These are phyloP conservation scores for Passer montanus DNA, from an alignment of 2,113 vertebrate species.

Conservation along the genomic window DNA sequence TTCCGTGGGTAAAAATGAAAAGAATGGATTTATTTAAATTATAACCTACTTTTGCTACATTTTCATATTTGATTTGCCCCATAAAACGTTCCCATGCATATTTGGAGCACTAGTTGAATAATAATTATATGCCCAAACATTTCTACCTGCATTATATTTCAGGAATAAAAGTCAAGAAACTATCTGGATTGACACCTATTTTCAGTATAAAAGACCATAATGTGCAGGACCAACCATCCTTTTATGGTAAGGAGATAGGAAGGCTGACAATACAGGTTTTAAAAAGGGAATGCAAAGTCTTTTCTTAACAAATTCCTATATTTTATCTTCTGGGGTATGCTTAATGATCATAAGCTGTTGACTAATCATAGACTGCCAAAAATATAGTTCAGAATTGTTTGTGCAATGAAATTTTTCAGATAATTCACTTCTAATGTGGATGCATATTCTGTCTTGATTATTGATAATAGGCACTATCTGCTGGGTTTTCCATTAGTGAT, in stretches of 20 bases:
- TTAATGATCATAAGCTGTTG: neutral
- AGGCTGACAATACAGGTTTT: neutral
- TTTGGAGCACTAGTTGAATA: neutral
- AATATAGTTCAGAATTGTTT: neutral
- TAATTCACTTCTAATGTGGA: neutral
- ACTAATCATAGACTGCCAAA: neutral
- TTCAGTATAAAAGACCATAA: neutral
- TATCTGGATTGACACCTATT: neutral
- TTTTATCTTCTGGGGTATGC: neutral
- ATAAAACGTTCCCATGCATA: neutral
- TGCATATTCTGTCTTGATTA: neutral
- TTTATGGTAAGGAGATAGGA: neutral
- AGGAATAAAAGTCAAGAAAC: neutral
- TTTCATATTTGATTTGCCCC: neutral
- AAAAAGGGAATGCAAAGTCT: neutral
- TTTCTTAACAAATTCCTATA: neutral
- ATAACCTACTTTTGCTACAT: neutral
- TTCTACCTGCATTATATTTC: neutral
- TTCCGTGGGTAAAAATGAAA: neutral
- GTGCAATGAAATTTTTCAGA: neutral
- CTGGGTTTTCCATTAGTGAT: neutral
- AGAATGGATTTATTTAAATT: neutral
- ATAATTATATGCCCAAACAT: neutral
- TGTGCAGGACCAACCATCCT: neutral
- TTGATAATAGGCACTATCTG: neutral